Evolutionary conservation across 1,140 invertebrate species (phyloP).

Genomic region (Heliconius melpomene): DNA sequence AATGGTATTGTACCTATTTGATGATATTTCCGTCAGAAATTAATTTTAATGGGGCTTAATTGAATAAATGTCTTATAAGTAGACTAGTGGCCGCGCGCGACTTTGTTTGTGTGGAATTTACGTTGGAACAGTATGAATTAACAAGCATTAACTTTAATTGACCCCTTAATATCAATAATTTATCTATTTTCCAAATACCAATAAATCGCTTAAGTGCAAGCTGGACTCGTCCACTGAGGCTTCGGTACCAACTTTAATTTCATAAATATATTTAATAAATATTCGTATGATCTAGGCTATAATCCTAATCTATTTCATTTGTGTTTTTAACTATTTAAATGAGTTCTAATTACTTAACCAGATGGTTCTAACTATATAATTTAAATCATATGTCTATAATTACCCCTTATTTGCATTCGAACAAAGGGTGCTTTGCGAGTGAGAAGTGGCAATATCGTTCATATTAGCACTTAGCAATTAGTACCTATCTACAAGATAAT

Average conservation of each 20-base stretch:
- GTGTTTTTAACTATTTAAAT: background rate
- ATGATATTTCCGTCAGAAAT: background rate
- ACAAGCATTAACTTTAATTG: too few relatives aligned
- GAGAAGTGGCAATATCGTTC: background rate
- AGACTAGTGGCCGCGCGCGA: too few relatives aligned
- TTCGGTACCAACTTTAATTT: too few relatives aligned
- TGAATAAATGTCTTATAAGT: background rate
- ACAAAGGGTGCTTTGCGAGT: constrained; percentile 2
- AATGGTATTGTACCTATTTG: background rate
- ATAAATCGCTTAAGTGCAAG: too few relatives aligned
- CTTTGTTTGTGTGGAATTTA: too few relatives aligned
- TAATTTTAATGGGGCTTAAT: background rate
- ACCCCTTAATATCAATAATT: too few relatives aligned
- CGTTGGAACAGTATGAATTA: too few relatives aligned
- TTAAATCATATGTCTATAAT: background rate
- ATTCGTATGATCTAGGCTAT: too few relatives aligned
- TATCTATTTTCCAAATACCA: too few relatives aligned
- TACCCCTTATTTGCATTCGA: background rate
- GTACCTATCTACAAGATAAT: background rate
- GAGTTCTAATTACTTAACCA: background rate
- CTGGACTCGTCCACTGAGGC: too few relatives aligned
- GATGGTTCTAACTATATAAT: background rate
- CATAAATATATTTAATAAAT: too few relatives aligned
- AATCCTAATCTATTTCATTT: too few relatives aligned
- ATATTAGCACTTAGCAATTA: background rate